phyloP scores from a whole-genome alignment of 2,888 invertebrate genomes.

The Agrochola macilenta region DNA sequence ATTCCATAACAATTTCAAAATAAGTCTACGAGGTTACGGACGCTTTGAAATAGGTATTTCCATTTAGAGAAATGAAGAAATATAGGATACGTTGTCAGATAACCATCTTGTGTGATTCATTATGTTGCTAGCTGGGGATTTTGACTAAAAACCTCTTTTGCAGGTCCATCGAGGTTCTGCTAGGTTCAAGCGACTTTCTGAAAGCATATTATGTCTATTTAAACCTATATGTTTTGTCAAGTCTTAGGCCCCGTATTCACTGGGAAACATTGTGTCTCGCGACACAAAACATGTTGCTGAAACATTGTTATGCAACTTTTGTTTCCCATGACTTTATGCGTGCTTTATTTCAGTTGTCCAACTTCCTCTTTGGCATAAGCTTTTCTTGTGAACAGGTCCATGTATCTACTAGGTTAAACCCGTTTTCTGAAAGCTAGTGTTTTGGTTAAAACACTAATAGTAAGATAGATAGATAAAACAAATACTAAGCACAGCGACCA shows the following conservation, averaged over 20 bases:
- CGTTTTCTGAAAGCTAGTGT: no score
- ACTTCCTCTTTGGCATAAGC: not conserved
- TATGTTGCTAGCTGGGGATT: not conserved
- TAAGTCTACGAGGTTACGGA: not conserved
- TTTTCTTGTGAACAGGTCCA: not conserved
- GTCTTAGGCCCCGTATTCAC: not conserved
- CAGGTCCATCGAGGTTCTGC: no score
- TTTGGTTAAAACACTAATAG: no score
- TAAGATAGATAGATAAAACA: not conserved
- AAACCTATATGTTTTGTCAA: not conserved
- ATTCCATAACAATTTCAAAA: conserved; percentile 38
- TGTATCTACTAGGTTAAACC: no score
- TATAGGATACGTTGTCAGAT: conserved; percentile 2
- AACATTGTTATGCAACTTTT: not conserved
- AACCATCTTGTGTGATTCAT: not conserved
- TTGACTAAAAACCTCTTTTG: not conserved
- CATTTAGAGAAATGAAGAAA: conserved; percentile 24
- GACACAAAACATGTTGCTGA: not conserved
- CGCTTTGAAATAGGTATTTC: conserved; percentile 40
- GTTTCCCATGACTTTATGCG: not conserved
- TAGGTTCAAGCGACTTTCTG: not conserved
- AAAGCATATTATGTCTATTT: not conserved
- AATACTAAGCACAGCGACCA: not conserved
- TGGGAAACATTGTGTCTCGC: not conserved
- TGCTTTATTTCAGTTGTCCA: not conserved